Evolutionary conservation across 2,888 invertebrate species (phyloP), one percentile per base, ranked within the genome.

Genomic region (Plusia festucae): DNA sequence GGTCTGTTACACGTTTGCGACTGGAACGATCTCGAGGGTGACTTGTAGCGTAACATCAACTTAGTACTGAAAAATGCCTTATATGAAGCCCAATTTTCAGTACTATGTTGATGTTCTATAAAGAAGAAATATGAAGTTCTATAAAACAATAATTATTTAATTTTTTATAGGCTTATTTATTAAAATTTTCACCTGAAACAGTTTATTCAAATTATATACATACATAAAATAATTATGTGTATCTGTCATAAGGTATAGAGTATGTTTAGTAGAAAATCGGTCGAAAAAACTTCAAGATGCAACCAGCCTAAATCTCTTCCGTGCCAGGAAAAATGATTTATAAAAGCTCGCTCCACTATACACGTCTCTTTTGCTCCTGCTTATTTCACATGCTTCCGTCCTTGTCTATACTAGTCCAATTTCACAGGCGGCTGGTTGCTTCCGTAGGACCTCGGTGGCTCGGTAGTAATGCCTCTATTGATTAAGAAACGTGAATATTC

Each of bases 401-500:
- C 82, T 80, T 81, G 69, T 92, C 91, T 79, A 72, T 89, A 88
- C 88, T 85, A 91, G 93, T 92, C 92, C 92, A 94, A 94, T 94
- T 94, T 94, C 93, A 94, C 93, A 93, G 93, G 88, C 93, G 89
- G 92, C 84, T 93, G 92, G 85, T 82, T 90, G 89, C 90, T 87
- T 90, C 90, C 86, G 87, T 88, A 90, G 90, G 88, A 89, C 89
- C 88, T 88, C 85, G 84, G 79, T 80, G 84, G 91, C 88, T 88
- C 85, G 84, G 79, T 80, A 84, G 91, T 93, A 94, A 93, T 93
- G 88, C 91, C 87, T 86, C 90, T 92, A 94, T 94, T 94, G 94
- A 94, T 94, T 94, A 94, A 93, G 93, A 92, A 88, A 89, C 88
- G 89, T 93, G 94, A 94, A 94, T 94, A 94, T 94, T 93, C 94